phyloP scores from a whole-genome alignment of 2,113 vertebrate species.

The Bubo scandiacus region DNA sequence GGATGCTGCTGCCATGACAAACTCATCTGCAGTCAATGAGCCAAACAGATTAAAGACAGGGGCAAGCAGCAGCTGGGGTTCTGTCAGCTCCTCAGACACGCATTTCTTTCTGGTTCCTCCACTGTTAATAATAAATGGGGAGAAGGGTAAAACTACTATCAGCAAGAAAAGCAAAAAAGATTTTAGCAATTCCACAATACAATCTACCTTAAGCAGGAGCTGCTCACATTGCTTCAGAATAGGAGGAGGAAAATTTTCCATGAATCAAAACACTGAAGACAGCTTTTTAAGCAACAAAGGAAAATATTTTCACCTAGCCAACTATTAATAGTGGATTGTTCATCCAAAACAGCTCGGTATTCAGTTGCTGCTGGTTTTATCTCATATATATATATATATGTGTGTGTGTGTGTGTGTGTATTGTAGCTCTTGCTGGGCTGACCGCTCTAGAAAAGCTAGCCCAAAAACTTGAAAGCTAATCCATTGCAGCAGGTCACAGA shows the following conservation, averaged over 20 bases:
- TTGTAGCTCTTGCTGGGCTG: neutral
- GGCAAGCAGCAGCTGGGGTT: neutral
- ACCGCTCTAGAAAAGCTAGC: neutral
- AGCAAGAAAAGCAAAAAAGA: neutral
- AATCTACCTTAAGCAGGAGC: neutral
- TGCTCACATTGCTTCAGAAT: neutral
- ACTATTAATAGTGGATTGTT: neutral
- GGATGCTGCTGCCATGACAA: neutral
- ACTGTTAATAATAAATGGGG: neutral
- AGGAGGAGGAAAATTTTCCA: neutral
- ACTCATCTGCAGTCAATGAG: neutral
- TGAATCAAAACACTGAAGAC: neutral
- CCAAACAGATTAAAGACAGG: neutral
- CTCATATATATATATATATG: rapidly evolving
- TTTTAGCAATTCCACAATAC: neutral
- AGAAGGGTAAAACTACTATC: neutral
- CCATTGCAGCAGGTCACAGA: neutral
- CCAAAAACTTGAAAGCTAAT: neutral
- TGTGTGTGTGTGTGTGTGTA: too few species aligned
- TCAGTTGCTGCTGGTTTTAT: neutral
- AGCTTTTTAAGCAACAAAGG: neutral
- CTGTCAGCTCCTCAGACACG: neutral
- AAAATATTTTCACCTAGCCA: neutral
- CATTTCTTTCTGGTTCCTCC: neutral
- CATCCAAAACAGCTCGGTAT: neutral